A percentile compares a stretch with the other conserved stretches of the same genome.
phyloP scores from a whole-genome alignment of 2,113 vertebrate species.

The Takifugu bimaculatus region DNA sequence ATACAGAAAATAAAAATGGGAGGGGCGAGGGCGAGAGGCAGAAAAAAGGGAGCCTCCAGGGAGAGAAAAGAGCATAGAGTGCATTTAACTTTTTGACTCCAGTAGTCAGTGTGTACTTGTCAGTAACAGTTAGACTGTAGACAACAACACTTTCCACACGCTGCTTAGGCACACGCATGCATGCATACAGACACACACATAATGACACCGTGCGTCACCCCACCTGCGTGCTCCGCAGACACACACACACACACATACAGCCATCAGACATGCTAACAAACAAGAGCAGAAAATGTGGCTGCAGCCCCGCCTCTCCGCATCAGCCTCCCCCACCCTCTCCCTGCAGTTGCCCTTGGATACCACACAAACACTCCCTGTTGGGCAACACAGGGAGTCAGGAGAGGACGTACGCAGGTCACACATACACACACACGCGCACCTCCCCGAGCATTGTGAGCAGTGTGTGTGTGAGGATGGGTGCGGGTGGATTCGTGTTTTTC shows the following conservation, averaged over 20 bases:
- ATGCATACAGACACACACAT: slow-evolving; percentile 30
- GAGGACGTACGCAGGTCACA: slow-evolving; percentile 67
- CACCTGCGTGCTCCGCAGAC: slow-evolving; percentile 46
- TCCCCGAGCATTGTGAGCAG: slow-evolving; percentile 26
- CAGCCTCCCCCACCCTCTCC: slow-evolving; percentile 64
- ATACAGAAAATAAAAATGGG: slow-evolving; percentile 72
- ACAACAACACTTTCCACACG: slow-evolving; percentile 69
- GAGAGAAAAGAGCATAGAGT: slow-evolving; percentile 73
- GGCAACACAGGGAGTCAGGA: slow-evolving; percentile 74
- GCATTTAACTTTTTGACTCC: slow-evolving; percentile 75
- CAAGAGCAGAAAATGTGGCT: slow-evolving; percentile 56
- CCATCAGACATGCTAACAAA: slow-evolving; percentile 71
- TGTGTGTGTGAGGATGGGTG: slow-evolving; percentile 25
- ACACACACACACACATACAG: slow-evolving; percentile 37
- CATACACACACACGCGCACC: slow-evolving; percentile 63
- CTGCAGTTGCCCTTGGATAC: slow-evolving; percentile 69
- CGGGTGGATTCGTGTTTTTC: slow-evolving; percentile 14
- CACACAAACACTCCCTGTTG: slow-evolving; percentile 79
- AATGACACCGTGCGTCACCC: slow-evolving; percentile 50
- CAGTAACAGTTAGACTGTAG: slow-evolving; percentile 70
- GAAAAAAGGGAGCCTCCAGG: slow-evolving; percentile 61
- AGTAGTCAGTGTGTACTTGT: slow-evolving; percentile 74
- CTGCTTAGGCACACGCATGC: slow-evolving; percentile 31
- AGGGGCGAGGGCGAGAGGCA: slow-evolving; percentile 58
- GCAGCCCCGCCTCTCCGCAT: slow-evolving; percentile 62